phyloP scores from a whole-genome alignment of 2,888 invertebrate species.

The Isoperla grammatica region DNA sequence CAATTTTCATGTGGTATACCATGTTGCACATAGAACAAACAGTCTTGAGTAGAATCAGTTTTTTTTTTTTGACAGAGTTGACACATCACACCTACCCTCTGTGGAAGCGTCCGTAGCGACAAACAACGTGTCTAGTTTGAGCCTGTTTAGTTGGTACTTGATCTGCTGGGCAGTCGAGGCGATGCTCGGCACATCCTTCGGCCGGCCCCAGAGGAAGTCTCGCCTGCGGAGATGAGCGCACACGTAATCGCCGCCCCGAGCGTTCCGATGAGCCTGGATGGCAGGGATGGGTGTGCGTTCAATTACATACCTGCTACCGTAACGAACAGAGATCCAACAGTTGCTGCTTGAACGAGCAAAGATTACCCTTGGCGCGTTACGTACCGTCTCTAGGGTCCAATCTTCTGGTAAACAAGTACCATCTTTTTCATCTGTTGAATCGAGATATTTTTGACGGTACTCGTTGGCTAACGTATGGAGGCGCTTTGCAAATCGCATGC shows the following conservation, averaged over 20 bases:
- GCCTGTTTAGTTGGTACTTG: constrained; percentile 49
- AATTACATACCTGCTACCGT: too few species aligned
- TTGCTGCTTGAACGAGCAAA: too few species aligned
- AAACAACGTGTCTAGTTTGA: constrained; percentile 60
- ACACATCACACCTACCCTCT: constrained; percentile 48
- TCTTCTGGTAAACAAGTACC: constrained; percentile 52
- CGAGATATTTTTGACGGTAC: constrained; percentile 58
- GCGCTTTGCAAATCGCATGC: constrained; percentile 79
- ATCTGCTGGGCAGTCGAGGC: constrained; percentile 72
- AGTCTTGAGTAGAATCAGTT: too few species aligned
- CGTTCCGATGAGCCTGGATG: constrained; percentile 45
- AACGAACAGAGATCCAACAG: too few species aligned
- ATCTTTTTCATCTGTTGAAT: constrained; percentile 57
- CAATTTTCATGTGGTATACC: too few species aligned
- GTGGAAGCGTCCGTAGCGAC: constrained; percentile 78
- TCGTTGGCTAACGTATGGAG: constrained; percentile 61
- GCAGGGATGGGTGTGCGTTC: too few species aligned
- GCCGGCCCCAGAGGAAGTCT: constrained; percentile 76
- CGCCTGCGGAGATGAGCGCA: constrained; percentile 81
- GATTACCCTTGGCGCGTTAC: neutral
- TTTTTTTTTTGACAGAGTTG: too few species aligned
- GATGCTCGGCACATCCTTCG: constrained; percentile 72
- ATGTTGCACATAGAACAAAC: too few species aligned
- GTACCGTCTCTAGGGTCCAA: constrained; percentile 57
- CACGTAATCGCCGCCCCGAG: constrained; percentile 66